phyloP scores from a whole-genome alignment of 1,140 invertebrate species.

The Ladona fulva region DNA sequence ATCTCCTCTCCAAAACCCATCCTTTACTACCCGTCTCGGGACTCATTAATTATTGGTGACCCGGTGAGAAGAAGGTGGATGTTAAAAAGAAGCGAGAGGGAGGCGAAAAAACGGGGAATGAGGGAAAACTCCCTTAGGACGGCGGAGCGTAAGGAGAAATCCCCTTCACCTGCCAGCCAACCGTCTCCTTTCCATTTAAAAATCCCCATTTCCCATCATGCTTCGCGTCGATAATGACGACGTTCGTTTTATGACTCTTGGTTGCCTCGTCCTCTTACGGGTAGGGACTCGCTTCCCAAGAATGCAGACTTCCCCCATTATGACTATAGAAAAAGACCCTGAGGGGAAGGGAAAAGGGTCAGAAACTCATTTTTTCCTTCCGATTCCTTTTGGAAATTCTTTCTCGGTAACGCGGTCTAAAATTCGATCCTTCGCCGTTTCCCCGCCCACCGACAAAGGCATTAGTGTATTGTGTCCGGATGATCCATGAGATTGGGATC shows the following conservation, averaged over 20 bases:
- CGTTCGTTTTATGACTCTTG: not conserved
- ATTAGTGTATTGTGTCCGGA: too few species aligned
- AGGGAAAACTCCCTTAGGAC: not conserved
- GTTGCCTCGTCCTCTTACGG: not conserved
- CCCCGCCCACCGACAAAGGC: too few species aligned
- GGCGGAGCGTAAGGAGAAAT: not conserved
- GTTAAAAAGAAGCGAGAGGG: too few species aligned
- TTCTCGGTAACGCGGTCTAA: too few species aligned
- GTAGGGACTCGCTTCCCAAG: not conserved
- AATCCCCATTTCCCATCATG: not conserved
- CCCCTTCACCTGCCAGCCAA: not conserved
- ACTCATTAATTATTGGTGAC: constrained; percentile 6
- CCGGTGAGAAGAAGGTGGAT: not conserved
- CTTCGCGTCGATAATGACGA: not conserved
- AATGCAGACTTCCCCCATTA: not conserved
- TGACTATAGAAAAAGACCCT: not conserved
- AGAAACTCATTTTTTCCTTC: too few species aligned
- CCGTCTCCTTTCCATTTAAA: not conserved
- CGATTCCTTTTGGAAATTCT: too few species aligned
- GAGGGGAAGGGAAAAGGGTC: not conserved
- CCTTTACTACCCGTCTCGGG: not conserved
- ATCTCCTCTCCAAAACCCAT: not conserved
- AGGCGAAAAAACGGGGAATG: not conserved
- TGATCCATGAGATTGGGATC: too few species aligned
- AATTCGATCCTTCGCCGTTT: too few species aligned